Evolutionary conservation across 2,888 invertebrate species (phyloP), one percentile per base, ranked within the genome.

Genomic region (Phengaris arion): DNA sequence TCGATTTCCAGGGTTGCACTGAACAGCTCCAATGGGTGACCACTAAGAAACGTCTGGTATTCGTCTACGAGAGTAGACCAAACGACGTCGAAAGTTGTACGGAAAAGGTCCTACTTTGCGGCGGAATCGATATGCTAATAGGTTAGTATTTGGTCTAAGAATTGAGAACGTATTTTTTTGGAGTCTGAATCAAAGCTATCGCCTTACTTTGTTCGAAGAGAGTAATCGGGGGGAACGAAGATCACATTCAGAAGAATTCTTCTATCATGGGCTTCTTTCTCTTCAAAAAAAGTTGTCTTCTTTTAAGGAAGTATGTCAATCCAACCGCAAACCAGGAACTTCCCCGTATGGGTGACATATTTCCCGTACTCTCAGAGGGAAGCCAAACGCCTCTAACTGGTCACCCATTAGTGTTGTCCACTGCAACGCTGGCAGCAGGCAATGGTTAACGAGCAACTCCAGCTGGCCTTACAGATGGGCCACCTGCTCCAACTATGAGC

Each of bases 61-160:
- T 22, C 15, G 59, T 8, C 59, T 22, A 10, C 22, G 22, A 9
- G 22, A 59, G 59, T 59, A 59, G 4, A 57, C 15, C n/a, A 59
- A 59, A 59, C 4, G 22, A 9, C 22, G 59, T 22, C 59, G 9
- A 59, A 59, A 59, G 8, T 22, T 10, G 15, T 59, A 59, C 15
- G 59, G 59, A 59, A 59, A 59, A 59, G 59, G 59, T 22, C 59
- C 59, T 59, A 59, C 59, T 59, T 59, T 59, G 59, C 59, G 22
- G 22, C 59, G 9, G 22, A 8, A 22, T 22, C 22, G 59, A 15
- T 22, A 2, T 22, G 22, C 59, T 22, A 2, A 22, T 22, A 6
- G 4, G 22, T 10, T 22, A 2, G 2, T 57, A n/a, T 55, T 55
- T n/a, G 1, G 6, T n/a, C 4, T 0, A 22, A 59, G 59, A 59